Percentiles rank a stretch among this genome's conserved stretches.
These are phyloP conservation scores for Phocoena phocoena DNA, from an alignment of 2,113 vertebrate species.

Conservation along the genomic window DNA sequence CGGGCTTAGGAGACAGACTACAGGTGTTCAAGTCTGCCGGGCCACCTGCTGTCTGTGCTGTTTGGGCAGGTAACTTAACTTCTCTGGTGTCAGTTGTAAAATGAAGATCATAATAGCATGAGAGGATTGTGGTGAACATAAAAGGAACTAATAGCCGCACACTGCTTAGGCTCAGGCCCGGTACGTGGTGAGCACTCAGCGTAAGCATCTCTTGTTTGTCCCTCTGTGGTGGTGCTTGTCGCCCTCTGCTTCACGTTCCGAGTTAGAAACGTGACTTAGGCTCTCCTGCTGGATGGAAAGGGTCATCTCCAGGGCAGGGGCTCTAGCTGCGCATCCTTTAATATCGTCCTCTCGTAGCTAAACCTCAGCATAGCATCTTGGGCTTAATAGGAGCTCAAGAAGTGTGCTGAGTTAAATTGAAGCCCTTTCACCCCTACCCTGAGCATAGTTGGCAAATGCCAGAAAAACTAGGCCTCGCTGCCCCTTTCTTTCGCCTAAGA, in stretches of 20 bases:
- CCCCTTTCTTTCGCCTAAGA: constrained; percentile 20
- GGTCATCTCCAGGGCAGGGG: neutral
- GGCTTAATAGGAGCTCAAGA: neutral
- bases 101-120: neutral
- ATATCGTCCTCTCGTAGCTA: neutral
- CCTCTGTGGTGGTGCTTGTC: neutral
- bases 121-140: neutral
- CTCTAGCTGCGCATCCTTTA: neutral
- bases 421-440: neutral
- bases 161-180: neutral
- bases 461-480: neutral
- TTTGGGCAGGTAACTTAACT: neutral
- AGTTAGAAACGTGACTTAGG: neutral
- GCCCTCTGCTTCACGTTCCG: neutral
- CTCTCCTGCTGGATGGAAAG: neutral
- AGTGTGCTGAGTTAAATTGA: neutral
- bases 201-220: neutral
- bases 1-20: neutral
- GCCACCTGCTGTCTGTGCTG: neutral
- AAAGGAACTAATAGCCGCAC: neutral
- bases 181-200: rapidly evolving
- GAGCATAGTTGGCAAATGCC: neutral
- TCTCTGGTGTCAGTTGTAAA: neutral
- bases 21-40: neutral
- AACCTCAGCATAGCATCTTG: neutral